Evolutionary conservation across 2,888 invertebrate genomes (phyloP), one percentile per base, ranked within the genome.

Genomic region (Rhyacophila evoluta): DNA sequence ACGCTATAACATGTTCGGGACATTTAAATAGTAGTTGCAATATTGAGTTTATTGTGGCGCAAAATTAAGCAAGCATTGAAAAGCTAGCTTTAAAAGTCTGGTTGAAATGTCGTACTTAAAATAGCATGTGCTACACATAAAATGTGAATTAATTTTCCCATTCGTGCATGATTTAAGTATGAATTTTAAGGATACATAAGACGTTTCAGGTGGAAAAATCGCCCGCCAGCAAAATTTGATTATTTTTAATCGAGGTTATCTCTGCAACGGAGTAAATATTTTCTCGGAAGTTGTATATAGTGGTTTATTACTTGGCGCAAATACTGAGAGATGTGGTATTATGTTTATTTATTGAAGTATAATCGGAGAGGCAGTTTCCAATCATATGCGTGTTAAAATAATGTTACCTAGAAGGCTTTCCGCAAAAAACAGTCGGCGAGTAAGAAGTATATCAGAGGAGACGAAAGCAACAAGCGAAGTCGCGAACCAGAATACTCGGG

Each of bases 341-440:
- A n/a, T n/a, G n/a, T n/a, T n/a, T n/a, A n/a, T n/a, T n/a, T n/a
- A n/a, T n/a, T n/a, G n/a, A n/a, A n/a, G n/a, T n/a, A n/a, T 55
- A 55, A 55, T 25, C 19, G 25, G 12, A 3, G 15, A 19, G 55
- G 19, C 19, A 19, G 55, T 55, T 55, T 25, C 55, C 25, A 55
- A 10, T 55, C 55, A 25, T 10, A 25, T 55, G 55, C 55, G 55
- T 55, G 55, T 19, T 55, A 19, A 19, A 25, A 55, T 55, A 55
- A 55, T 55, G 25, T 10, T 19, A 55, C 8, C 55, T 55, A 6
- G 19, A 25, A 55, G 55, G 55, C 69, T 15, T 2, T 72, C n/a
- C 37, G 38, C 38, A 73, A 68, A 38, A 73, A 68, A 73, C 41
- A 76, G 72, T 68, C 36, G 28, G 33, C 69, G n/a, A 41, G 15